Percentiles rank a stretch among this genome's conserved stretches.
Evolutionary conservation across 2,113 vertebrate genomes (phyloP).

Genomic region (Callionymus lyra): DNA sequence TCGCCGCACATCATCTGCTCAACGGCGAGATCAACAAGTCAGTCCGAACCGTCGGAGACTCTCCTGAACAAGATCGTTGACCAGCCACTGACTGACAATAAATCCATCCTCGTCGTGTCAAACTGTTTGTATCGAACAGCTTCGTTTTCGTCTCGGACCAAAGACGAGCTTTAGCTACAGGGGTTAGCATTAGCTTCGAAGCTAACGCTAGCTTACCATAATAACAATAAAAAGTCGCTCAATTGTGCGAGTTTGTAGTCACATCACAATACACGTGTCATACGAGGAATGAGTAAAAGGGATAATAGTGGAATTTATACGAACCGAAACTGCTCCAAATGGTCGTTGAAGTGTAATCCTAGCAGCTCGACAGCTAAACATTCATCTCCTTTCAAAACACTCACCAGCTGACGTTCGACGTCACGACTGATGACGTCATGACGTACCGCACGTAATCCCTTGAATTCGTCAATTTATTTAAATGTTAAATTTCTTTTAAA

Average conservation of each 20-base stretch:
- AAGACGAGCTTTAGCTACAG: slow-evolving; percentile 20
- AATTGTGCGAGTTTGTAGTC: neutral
- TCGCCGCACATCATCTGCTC: slow-evolving; percentile 76
- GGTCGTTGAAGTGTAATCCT: slow-evolving; percentile 34
- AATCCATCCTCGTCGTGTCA: too few relatives aligned
- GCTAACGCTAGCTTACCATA: slow-evolving; percentile 8
- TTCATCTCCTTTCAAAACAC: slow-evolving; percentile 55
- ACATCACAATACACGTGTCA: neutral
- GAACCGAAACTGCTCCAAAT: slow-evolving; percentile 15
- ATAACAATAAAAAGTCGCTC: neutral
- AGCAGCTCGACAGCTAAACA: slow-evolving; percentile 28
- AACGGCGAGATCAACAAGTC: slow-evolving; percentile 42
- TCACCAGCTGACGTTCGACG: slow-evolving; percentile 39
- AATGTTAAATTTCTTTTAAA: neutral
- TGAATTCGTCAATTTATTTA: neutral
- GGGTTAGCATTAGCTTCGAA: slow-evolving; percentile 30
- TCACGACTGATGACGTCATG: slow-evolving; percentile 11
- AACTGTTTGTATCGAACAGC: too few relatives aligned
- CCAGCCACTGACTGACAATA: neutral
- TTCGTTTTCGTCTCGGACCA: too few relatives aligned
- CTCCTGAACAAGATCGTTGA: neutral
- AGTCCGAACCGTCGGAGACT: slow-evolving; percentile 7
- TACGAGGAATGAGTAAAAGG: neutral
- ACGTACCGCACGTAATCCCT: slow-evolving; percentile 21
- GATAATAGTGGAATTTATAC: neutral